A percentile compares a stretch with the other conserved stretches of the same genome.
Evolutionary conservation across 2,113 vertebrate genomes (phyloP).

Genomic region (Eurypyga helias): DNA sequence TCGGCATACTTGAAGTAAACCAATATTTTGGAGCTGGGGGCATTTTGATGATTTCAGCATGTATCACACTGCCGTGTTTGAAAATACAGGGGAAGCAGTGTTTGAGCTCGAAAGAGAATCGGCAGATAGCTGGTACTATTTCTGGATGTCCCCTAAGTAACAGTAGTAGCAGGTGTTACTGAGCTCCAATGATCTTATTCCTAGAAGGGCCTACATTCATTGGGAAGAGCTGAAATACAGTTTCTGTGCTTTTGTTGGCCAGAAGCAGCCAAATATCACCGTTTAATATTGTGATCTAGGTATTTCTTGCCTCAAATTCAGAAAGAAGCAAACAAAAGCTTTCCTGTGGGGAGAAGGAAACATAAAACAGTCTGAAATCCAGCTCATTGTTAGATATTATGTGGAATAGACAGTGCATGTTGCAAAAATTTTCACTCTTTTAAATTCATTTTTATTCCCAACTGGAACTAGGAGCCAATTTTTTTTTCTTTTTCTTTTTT

Average conservation of each 20-base stretch:
- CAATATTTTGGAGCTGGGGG: neutral
- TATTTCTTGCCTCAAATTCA: neutral
- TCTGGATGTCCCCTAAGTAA: neutral
- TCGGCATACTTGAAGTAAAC: neutral
- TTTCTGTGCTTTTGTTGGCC: neutral
- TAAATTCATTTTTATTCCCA: neutral
- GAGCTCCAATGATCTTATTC: neutral
- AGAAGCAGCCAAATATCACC: neutral
- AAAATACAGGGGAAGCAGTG: neutral
- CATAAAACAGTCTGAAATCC: neutral
- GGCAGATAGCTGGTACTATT: neutral
- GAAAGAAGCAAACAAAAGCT: neutral
- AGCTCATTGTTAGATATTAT: neutral
- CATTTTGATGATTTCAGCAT: neutral
- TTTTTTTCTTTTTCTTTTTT: neutral
- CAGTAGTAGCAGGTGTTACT: neutral
- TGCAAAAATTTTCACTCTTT: neutral
- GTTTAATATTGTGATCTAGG: neutral
- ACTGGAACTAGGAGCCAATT: neutral
- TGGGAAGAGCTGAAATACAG: neutral
- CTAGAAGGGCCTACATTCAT: neutral
- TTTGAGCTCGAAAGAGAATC: neutral
- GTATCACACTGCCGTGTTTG: neutral
- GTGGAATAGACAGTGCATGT: neutral
- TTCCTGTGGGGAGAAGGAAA: neutral